Percentiles rank a stretch among this genome's conserved stretches.
Evolutionary conservation across 2,113 vertebrate genomes (phyloP).

Genomic region (Sebastes fasciatus): DNA sequence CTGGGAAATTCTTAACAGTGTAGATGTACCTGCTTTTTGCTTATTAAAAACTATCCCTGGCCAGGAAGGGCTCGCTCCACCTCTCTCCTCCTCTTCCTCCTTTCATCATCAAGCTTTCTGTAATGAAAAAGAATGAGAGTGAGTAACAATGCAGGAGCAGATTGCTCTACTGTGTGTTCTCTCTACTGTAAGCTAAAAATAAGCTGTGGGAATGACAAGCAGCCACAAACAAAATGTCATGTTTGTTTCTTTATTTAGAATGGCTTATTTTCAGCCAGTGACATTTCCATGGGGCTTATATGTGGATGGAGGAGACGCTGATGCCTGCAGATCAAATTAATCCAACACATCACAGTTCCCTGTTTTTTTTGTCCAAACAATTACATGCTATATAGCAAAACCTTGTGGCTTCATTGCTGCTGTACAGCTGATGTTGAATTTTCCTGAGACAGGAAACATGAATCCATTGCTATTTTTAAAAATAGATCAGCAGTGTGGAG

Average conservation of each 20-base stretch:
- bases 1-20: neutral
- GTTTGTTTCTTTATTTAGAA: slow-evolving; percentile 59
- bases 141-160: slow-evolving; percentile 22
- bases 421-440: neutral
- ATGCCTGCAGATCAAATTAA: slow-evolving; percentile 39
- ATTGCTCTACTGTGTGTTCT: neutral
- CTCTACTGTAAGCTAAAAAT: slow-evolving; percentile 28
- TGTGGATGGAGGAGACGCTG: slow-evolving; percentile 7
- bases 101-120: slow-evolving; percentile 62
- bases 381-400: neutral
- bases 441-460: neutral
- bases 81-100: slow-evolving; percentile 54
- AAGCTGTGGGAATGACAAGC: slow-evolving; percentile 32
- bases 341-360: slow-evolving; percentile 10
- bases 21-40: slow-evolving; percentile 47
- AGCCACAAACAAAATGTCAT: slow-evolving; percentile 52
- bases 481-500: neutral
- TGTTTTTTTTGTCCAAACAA: slow-evolving; percentile 13
- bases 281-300: slow-evolving; percentile 26
- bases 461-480: neutral
- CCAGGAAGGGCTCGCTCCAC: slow-evolving; percentile 42
- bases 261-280: slow-evolving; percentile 43
- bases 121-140: slow-evolving; percentile 11
- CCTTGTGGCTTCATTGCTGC: neutral
- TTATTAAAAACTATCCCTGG: slow-evolving; percentile 45